Percentiles rank a stretch among this genome's conserved stretches.
phyloP scores from a whole-genome alignment of 2,797 vertebrate genomes.

The Sebastes diaconus region DNA sequence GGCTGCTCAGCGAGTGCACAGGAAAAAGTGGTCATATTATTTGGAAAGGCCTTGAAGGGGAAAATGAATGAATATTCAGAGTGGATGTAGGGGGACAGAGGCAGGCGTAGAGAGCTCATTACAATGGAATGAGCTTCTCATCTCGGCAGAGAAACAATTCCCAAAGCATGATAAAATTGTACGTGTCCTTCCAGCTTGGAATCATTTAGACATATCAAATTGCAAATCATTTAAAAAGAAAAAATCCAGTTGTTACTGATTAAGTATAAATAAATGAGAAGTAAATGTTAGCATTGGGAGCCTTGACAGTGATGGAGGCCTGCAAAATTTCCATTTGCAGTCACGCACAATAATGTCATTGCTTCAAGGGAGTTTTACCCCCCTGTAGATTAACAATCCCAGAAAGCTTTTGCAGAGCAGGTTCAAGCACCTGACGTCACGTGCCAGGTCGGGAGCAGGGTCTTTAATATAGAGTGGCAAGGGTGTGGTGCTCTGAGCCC shows the following conservation, averaged over 20 bases:
- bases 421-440: conserved; percentile 76
- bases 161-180: conserved; percentile 50
- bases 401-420: conserved; percentile 57
- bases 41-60: conserved; percentile 63
- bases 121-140: conserved; percentile 51
- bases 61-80: conserved; percentile 65
- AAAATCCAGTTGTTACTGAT: conserved; percentile 67
- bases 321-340: conserved; percentile 61
- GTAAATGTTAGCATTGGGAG: conserved; percentile 60
- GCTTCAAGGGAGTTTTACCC: conserved; percentile 55
- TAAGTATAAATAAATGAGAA: conserved; percentile 74
- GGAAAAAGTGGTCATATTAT: conserved; percentile 64
- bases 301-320: conserved; percentile 49
- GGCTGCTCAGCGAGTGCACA: conserved; percentile 45
- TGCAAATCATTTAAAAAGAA: conserved; percentile 21
- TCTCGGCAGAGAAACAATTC: conserved; percentile 46
- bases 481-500: conserved; percentile 72
- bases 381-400: conserved; percentile 58
- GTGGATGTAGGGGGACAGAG: conserved; percentile 45
- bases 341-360: conserved; percentile 71
- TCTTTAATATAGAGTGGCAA: conserved; percentile 72
- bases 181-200: conserved; percentile 54
- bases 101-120: conserved; percentile 46
- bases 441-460: conserved; percentile 49
- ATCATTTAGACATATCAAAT: conserved; percentile 59